Percentiles rank a stretch among this genome's conserved stretches.
phyloP scores from a whole-genome alignment of 2,113 vertebrate species.

The Tragelaphus strepsiceros region DNA sequence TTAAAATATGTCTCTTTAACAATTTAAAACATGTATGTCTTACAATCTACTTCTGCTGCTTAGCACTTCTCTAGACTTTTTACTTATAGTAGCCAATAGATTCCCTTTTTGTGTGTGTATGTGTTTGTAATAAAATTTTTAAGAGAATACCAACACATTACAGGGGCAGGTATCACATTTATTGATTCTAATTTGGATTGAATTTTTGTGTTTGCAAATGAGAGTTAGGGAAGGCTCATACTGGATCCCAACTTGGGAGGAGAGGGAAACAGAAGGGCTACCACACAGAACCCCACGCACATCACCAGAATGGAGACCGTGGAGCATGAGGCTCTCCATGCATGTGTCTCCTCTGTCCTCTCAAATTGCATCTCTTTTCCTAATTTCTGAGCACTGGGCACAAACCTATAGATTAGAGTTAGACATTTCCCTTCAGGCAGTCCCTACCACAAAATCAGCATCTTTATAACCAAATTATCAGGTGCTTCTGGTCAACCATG shows the following conservation, averaged over 20 bases:
- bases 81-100: background rate
- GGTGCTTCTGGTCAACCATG: background rate
- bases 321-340: background rate
- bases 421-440: background rate
- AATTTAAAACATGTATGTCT: background rate
- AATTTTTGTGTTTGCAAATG: background rate
- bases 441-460: background rate
- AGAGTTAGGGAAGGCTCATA: background rate
- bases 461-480: background rate
- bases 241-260: background rate
- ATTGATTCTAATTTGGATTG: background rate
- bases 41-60: background rate
- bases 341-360: background rate
- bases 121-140: background rate
- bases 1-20: background rate
- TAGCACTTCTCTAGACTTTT: background rate
- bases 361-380: background rate
- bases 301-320: background rate
- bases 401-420: background rate
- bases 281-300: background rate
- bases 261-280: background rate
- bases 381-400: background rate
- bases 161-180: background rate
- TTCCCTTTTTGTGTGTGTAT: background rate
- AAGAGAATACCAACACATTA: background rate